Percentiles rank a stretch among this genome's conserved stretches.
These are phyloP conservation scores for Sebastes matsubarae DNA, from an alignment of 2,797 vertebrate genomes.

Conservation along the genomic window DNA sequence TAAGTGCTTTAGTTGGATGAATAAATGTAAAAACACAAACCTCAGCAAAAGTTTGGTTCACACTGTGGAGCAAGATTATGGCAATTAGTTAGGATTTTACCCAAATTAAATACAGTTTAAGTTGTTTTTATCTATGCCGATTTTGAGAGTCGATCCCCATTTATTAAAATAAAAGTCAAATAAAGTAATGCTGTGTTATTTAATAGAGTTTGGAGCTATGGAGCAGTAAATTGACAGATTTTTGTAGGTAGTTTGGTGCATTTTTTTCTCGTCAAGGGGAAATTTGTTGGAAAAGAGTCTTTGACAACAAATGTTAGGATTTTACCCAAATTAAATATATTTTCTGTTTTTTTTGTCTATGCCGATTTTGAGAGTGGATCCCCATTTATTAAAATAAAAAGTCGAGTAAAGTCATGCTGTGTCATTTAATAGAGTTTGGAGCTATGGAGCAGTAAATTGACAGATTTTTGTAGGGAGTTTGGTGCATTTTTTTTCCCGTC, in stretches of 20 bases:
- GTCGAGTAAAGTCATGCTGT: rapidly evolving
- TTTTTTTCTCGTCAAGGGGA: neutral
- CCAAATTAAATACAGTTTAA: rapidly evolving
- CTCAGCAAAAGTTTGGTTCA: neutral
- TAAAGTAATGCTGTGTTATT: rapidly evolving
- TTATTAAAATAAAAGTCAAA: rapidly evolving
- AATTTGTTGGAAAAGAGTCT: neutral
- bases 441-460: neutral
- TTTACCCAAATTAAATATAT: rapidly evolving
- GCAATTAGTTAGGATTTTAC: neutral
- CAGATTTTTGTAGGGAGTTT: neutral
- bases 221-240: neutral
- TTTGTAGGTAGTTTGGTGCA: neutral
- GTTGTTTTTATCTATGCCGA: neutral
- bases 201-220: rapidly evolving
- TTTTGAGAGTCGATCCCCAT: neutral
- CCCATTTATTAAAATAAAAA: rapidly evolving
- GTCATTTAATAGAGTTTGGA: neutral
- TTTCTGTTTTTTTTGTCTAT: rapidly evolving
- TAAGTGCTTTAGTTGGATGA: neutral
- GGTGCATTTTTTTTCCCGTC: neutral
- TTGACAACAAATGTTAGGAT: neutral
- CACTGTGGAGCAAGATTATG: neutral
- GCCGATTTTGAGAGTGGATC: slow-evolving; percentile 15
- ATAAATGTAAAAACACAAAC: slow-evolving; percentile 16